Base-by-base conservation (phyloP, 2,888 invertebrate genomes). In the Pristionchus maxplancki region DNA sequence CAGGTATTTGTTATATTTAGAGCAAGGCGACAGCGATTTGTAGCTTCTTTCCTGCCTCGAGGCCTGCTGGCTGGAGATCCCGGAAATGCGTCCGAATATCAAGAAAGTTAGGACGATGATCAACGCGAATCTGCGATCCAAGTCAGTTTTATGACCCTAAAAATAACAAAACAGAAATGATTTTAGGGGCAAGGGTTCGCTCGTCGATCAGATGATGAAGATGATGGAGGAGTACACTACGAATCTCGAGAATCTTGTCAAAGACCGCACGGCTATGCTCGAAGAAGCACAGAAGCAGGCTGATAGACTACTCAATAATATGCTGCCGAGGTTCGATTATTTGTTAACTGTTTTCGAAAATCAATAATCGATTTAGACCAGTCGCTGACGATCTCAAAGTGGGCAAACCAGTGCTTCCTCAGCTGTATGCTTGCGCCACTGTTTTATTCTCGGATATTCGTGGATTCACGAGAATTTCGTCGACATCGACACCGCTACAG, bases 141-240 rank as follows among this genome's bases (percentile, higher is more conserved):
- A 92, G 92, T 93, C 86, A 90, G 91, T 67, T 20, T 13, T 34
- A 74, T 74, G 1, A 74, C 37, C 9, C 24, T n/a, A 24, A 31
- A 31, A 9, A 15, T 78, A 74, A 4, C 5, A 24, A 20, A 50
- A 11, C 28, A 11, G 40, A 48, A 24, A 34, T 20, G 1, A 62
- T 4, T 28, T 81, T 83, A 93, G 93, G 15, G 93, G 93, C 64
- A 93, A 93, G 88, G 94, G 94, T 6, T 92, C 94, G 1, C 90
- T 94, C 24, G 94, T 94, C 24, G 94, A 94, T 88, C 94, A 94
- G 89, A 94, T 94, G 94, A 93, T 94, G 92, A 93, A 94, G 90
- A 93, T 93, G 93, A 93, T 93, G 93, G 93, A 93, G 84, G 91
- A 91, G 88, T 94, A 94, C 90, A 94, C 94, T 15, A 92, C 93